A percentile compares a stretch with the other conserved stretches of the same genome.
phyloP scores from a whole-genome alignment of 1,140 invertebrate species.

The Nebria ingens region DNA sequence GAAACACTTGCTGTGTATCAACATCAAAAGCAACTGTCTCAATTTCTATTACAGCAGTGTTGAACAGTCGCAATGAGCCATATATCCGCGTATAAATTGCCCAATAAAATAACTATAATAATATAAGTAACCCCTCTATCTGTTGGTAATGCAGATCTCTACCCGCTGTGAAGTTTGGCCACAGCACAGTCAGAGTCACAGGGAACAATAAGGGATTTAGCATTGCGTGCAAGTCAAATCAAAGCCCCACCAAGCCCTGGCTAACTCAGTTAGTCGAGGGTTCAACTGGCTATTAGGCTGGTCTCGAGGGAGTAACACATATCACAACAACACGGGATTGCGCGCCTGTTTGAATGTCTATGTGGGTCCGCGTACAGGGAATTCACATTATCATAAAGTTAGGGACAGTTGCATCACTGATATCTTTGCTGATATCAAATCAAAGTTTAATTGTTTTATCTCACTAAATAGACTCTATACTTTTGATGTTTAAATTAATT shows the following conservation, averaged over 20 bases:
- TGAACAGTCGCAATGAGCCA: not conserved
- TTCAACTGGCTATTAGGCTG: not conserved
- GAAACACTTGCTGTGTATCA: no score
- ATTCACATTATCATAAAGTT: no score
- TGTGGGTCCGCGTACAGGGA: not conserved
- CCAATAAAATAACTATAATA: constrained; percentile 8
- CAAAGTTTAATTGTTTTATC: no score
- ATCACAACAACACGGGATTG: no score
- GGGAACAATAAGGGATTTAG: no score
- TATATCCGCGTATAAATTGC: constrained; percentile 4
- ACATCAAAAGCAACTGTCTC: not conserved
- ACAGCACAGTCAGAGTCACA: not conserved
- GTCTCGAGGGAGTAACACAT: not conserved
- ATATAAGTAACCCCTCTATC: not conserved
- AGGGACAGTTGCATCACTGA: no score
- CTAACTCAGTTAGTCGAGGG: constrained; percentile 2
- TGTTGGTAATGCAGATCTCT: not conserved
- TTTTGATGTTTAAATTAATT: no score
- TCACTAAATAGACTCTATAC: no score
- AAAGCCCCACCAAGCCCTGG: not conserved
- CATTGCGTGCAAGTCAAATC: not conserved
- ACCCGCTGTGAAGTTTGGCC: not conserved
- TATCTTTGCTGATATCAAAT: no score
- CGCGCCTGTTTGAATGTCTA: no score
- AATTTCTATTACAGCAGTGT: not conserved